These are phyloP conservation scores for Syngnathus rostellatus DNA, from an alignment of 2,797 vertebrate genomes.

Conservation along the genomic window DNA sequence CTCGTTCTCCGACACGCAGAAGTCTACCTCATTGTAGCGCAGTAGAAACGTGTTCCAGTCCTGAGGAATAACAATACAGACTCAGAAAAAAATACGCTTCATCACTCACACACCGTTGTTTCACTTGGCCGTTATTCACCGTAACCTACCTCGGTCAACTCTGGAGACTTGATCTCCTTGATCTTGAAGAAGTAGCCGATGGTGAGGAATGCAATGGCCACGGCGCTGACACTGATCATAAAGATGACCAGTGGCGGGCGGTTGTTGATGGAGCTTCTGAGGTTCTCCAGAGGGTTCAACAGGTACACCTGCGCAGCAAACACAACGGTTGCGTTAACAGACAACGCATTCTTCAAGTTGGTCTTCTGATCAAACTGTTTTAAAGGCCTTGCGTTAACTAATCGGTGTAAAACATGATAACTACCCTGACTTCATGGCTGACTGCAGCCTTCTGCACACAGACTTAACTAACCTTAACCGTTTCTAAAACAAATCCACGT, in stretches of 20 bases:
- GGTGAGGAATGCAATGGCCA: conserved; percentile 96
- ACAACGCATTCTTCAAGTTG: too few relatives aligned
- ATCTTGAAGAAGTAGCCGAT: conserved; percentile 99
- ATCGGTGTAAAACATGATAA: too few relatives aligned
- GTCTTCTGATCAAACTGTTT: too few relatives aligned
- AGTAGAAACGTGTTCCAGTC: conserved; percentile 98
- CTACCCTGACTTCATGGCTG: too few relatives aligned
- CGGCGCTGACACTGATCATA: conserved; percentile 96
- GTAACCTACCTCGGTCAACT: conserved; percentile 82
- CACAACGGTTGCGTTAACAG: not conserved
- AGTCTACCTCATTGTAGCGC: conserved; percentile 93
- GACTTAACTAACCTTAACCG: too few relatives aligned
- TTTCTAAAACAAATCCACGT: too few relatives aligned
- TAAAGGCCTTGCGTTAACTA: too few relatives aligned
- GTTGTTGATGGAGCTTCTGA: conserved; percentile 87
- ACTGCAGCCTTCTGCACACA: too few relatives aligned
- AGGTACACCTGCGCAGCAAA: conserved; percentile 74
- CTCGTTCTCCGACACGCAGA: conserved; percentile 97
- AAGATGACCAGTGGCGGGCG: conserved; percentile 96
- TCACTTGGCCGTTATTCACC: not conserved
- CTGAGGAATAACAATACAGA: conserved; percentile 48
- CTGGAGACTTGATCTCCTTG: conserved; percentile 97
- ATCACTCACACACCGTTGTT: not conserved
- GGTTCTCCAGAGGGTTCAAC: conserved; percentile 91
- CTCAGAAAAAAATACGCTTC: not conserved